Conservation (phyloP, 1,140 invertebrate species). For the Leptestheria dahalacensis region DNA sequence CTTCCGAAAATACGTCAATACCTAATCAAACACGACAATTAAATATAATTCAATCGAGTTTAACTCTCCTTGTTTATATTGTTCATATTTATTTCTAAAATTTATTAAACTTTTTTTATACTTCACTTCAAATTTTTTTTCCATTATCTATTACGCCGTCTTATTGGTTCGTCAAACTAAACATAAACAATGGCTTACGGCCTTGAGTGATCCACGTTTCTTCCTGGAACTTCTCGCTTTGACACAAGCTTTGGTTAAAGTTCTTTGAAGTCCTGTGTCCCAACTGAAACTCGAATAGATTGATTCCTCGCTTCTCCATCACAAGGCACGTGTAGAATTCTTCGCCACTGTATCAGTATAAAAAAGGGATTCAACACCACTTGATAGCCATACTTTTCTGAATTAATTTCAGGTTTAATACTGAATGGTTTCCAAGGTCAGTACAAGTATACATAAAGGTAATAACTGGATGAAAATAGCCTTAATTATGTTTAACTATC, state of each 20-base stretch:
- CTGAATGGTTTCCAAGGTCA: too few species aligned
- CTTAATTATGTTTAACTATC: conserved; percentile 4
- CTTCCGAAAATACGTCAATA: conserved; percentile 33
- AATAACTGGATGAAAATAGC: too few species aligned
- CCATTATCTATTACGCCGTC: too few species aligned
- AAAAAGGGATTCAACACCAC: too few species aligned
- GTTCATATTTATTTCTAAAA: background rate
- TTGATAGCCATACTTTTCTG: too few species aligned
- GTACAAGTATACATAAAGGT: too few species aligned
- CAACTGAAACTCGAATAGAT: conserved; percentile 48
- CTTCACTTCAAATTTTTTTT: background rate
- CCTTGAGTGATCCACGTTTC: conserved; percentile 49
- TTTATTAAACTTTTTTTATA: background rate
- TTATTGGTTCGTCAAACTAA: too few species aligned
- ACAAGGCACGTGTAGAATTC: conserved; percentile 45
- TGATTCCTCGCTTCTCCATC: conserved; percentile 43
- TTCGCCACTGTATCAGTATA: conserved; percentile 36
- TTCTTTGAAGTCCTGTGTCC: conserved; percentile 21
- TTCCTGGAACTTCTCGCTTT: conserved; percentile 31
- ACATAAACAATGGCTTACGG: conserved; percentile 32
- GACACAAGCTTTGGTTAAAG: conserved; percentile 28
- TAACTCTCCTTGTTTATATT: too few species aligned
- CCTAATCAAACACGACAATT: too few species aligned
- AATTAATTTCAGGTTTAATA: too few species aligned
- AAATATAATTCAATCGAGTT: too few species aligned